Evolutionary conservation across 1,140 invertebrate genomes (phyloP).

Genomic region (Drosophila pruinosa): DNA sequence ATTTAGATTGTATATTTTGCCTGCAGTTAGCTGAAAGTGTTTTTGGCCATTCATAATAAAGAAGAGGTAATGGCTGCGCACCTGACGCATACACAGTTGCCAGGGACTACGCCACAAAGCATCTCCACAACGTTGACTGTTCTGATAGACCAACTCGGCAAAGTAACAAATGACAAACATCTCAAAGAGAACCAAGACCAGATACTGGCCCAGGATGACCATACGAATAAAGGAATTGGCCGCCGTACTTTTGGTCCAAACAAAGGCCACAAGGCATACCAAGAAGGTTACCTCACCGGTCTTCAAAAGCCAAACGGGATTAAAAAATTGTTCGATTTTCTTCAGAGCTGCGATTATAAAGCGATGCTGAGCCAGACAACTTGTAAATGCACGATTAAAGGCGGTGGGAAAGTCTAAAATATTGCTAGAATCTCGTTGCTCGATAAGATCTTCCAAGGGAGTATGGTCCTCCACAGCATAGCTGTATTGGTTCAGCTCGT

Average conservation of each 20-base stretch:
- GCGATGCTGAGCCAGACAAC: not conserved
- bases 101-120: constrained; percentile 46
- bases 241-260: constrained; percentile 34
- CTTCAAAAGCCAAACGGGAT: constrained; percentile 44
- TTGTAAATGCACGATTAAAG: not conserved
- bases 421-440: not conserved
- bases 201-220: constrained; percentile 38
- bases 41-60: constrained; percentile 35
- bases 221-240: constrained; percentile 30
- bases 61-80: constrained; percentile 37
- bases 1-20: constrained; percentile 49
- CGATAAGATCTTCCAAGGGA: not conserved
- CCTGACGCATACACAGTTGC: constrained; percentile 33
- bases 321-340: constrained; percentile 31
- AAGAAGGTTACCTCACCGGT: constrained; percentile 27
- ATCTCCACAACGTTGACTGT: constrained; percentile 45
- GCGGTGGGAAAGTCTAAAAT: not conserved
- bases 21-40: constrained; percentile 37
- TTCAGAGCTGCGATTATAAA: not conserved
- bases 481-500: constrained; percentile 32
- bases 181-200: constrained; percentile 30
- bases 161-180: constrained; percentile 51
- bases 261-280: constrained; percentile 39
- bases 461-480: constrained; percentile 9
- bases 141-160: constrained; percentile 35